These are phyloP conservation scores for Psylliodes chrysocephalus DNA, from an alignment of 2,888 invertebrate species.

Conservation along the genomic window DNA sequence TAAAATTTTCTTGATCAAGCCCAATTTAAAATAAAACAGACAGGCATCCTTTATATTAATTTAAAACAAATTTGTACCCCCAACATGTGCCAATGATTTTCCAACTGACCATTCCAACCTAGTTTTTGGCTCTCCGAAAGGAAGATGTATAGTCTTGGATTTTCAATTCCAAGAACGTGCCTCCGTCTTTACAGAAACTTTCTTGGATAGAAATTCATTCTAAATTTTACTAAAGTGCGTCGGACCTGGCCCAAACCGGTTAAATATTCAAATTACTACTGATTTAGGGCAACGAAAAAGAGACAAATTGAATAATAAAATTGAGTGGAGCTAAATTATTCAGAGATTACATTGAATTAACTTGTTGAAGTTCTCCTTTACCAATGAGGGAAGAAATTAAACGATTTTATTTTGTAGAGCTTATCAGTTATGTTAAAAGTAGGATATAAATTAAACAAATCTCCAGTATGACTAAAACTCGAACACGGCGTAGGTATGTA, in stretches of 20 bases:
- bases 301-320: slow-evolving; percentile 8
- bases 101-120: slow-evolving; percentile 3
- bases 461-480: no score
- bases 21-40: no score
- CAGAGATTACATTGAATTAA: no score
- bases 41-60: no score
- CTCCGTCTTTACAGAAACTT: slow-evolving; percentile 3
- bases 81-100: neutral
- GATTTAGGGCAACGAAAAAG: neutral
- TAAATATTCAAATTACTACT: slow-evolving; percentile 25
- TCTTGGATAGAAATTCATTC: slow-evolving; percentile 18
- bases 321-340: no score
- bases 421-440: no score
- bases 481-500: no score
- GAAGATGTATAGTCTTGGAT: slow-evolving; percentile 12
- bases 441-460: no score
- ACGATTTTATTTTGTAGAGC: no score
- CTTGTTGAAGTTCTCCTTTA: no score
- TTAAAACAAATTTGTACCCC: neutral
- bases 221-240: slow-evolving; percentile 18
- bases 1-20: no score
- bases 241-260: slow-evolving; percentile 12
- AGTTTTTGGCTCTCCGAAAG: neutral
- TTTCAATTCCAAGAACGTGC: slow-evolving; percentile 23
- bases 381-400: no score